Evolutionary conservation across 2,888 invertebrate species (phyloP), one percentile per base, ranked within the genome.

Genomic region (Caenorhabditis japonica): DNA sequence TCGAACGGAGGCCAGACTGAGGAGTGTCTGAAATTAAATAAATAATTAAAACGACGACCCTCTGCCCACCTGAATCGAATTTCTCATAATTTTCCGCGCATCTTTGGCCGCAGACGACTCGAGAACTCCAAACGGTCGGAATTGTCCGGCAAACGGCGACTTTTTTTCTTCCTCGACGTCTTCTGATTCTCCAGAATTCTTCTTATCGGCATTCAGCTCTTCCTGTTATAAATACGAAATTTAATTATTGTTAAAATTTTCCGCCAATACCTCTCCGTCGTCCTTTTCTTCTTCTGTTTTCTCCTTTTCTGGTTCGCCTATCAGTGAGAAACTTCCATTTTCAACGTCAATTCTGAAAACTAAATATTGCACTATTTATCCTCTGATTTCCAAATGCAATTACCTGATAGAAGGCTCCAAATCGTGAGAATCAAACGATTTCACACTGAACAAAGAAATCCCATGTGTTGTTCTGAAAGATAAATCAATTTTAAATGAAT

Each of bases 51-150:
- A 8, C 15, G 15, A 27, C 3, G 47, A 23, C 21, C 47, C 12
- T 21, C 7, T 23, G 12, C 41, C 3, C 4, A 76, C 76, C 46
- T 58, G 47, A 38, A 76, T 55, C 3, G 61, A 64, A 7, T 17
- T 30, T 34, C 36, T 46, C 51, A 75, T 73, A 8, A 51, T 47
- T 23, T 59, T 61, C 36, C 78, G 59, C 3, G 75, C 76, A 21
- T 72, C 69, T 33, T 74, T 76, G 2, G 78, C 78, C 1, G 69
- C 49, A 10, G 59, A 17, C 33, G 76, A 53, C 46, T 79, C 78
- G 23, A 79, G 58, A 3, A 79, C 59, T 34, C 78, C 78, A 46
- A 79, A 79, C 15, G 78, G 78, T 21, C 74, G 47, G 53, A 74
- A 79, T 25, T 62, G 49, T 2, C 70, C 69, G 19, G 49, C 17